Base-by-base conservation (phyloP, 2,888 invertebrate species). In the Eupithecia pulchellata region DNA sequence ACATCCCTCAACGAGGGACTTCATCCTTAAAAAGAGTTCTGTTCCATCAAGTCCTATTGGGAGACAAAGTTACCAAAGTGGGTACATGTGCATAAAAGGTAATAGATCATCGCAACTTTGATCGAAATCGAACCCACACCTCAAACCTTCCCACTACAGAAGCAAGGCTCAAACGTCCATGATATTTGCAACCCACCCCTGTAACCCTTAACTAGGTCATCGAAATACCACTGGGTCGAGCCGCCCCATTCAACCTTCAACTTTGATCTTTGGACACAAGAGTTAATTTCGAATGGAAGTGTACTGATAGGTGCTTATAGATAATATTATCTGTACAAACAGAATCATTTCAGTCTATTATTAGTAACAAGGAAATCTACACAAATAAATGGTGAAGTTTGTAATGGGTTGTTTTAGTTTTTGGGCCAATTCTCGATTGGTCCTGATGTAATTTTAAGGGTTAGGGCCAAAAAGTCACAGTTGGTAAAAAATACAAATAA, bases 171-270 rank as follows among this genome's bases (percentile, higher is more conserved):
- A 47, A 47, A 42, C 42, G 42, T 27, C 55, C 57, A 29, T 57
- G 57, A 29, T 29, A 57, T 29, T 29, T 57, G 17, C 57, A 52
- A 52, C 57, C 57, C 47, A 9, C 11, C 4, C 32, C 61, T 20
- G 25, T 25, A 62, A 60, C 71, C 68, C 68, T 68, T 73, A 82
- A 75, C 63, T 83, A 75, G 86, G 84, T 85, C 84, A 83, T 75
- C 76, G 75, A 85, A 87, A 86, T 84, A 84, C 80, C 84, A 86
- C 78, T 82, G 73, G 83, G 84, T 81, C 84, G 76, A 55, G 70
- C 68, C 68, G 27, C 47, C 67, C 52, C 63, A 65, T 17, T 29
- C 39, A 17, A 78, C 68, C 70, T 30, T 14, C 39, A 57, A 66
- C 76, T 52, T 57, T 75, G 76, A 36, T 9, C 20, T 0, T 4